These are phyloP conservation scores for Strix aluco DNA, from an alignment of 2,113 vertebrate genomes.

Conservation along the genomic window DNA sequence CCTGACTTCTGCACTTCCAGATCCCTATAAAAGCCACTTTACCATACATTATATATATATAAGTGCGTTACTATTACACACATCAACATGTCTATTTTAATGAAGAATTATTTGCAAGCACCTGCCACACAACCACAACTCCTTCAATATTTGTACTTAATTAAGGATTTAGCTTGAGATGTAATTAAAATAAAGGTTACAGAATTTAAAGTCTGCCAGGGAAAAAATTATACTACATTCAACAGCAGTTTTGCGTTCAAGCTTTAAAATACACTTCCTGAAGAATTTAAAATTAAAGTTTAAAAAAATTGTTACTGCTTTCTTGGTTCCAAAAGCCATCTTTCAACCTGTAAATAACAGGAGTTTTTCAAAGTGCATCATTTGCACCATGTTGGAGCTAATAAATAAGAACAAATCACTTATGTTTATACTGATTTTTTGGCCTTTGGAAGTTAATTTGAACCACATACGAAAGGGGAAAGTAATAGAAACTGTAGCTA, in stretches of 20 bases:
- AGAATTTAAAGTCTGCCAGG: background rate
- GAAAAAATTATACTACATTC: background rate
- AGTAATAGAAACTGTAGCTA: background rate
- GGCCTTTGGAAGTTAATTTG: background rate
- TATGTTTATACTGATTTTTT: background rate
- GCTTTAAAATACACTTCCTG: background rate
- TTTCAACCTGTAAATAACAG: background rate
- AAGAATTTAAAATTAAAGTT: background rate
- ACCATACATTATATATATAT: accelerated
- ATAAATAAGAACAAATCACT: background rate
- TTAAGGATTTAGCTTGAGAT: background rate
- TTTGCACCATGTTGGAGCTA: background rate
- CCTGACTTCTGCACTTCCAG: background rate
- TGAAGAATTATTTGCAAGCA: background rate
- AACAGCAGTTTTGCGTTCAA: background rate
- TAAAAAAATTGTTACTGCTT: background rate
- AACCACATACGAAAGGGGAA: background rate
- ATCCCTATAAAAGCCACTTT: background rate
- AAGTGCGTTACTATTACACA: too few species aligned
- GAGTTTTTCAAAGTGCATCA: background rate
- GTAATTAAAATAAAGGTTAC: background rate
- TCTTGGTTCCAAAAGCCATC: background rate
- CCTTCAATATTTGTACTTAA: background rate
- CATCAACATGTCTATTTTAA: accelerated
- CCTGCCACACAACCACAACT: background rate